Percentiles rank a stretch among this genome's conserved stretches.
These are phyloP conservation scores for Andrena marginata DNA, from an alignment of 2,888 invertebrate genomes.

Conservation along the genomic window DNA sequence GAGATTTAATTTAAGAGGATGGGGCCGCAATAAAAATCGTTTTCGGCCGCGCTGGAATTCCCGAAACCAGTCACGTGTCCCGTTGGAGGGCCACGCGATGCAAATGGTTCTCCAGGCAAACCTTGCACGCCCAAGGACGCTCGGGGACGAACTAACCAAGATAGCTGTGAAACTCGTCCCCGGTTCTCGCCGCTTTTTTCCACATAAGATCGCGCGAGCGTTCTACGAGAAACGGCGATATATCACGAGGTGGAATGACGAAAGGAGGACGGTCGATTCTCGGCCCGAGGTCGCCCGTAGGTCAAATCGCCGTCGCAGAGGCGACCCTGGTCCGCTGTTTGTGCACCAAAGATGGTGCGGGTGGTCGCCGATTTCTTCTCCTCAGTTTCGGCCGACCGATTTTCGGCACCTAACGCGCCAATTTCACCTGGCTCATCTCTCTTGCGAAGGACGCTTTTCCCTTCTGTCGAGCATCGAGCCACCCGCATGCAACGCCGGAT, in stretches of 20 bases:
- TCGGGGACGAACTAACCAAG: constrained; percentile 26
- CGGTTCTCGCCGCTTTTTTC: constrained; percentile 56
- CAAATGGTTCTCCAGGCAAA: constrained; percentile 52
- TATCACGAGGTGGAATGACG: constrained; percentile 70
- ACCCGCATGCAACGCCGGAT: neutral
- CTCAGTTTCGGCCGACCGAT: constrained; percentile 35
- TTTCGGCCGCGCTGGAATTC: constrained; percentile 46
- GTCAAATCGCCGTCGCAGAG: constrained; percentile 70
- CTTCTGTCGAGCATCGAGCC: neutral
- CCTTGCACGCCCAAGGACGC: constrained; percentile 60
- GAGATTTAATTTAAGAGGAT: constrained; percentile 25
- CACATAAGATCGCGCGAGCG: constrained; percentile 53
- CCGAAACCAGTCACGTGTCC: constrained; percentile 52
- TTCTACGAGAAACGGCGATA: constrained; percentile 65
- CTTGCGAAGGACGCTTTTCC: neutral
- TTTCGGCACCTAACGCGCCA: constrained; percentile 19
- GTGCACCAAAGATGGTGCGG: constrained; percentile 66
- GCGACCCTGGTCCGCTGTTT: constrained; percentile 61
- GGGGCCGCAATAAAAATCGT: constrained; percentile 38
- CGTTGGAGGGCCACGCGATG: constrained; percentile 42
- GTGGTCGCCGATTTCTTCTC: constrained; percentile 49
- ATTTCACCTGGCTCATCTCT: constrained; percentile 17
- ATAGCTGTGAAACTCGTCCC: constrained; percentile 44
- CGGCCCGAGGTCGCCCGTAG: constrained; percentile 72
- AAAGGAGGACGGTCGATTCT: constrained; percentile 77